Percentiles rank a stretch among this genome's conserved stretches.
Evolutionary conservation across 2,797 vertebrate genomes (phyloP).

Genomic region (Euthynnus affinis): DNA sequence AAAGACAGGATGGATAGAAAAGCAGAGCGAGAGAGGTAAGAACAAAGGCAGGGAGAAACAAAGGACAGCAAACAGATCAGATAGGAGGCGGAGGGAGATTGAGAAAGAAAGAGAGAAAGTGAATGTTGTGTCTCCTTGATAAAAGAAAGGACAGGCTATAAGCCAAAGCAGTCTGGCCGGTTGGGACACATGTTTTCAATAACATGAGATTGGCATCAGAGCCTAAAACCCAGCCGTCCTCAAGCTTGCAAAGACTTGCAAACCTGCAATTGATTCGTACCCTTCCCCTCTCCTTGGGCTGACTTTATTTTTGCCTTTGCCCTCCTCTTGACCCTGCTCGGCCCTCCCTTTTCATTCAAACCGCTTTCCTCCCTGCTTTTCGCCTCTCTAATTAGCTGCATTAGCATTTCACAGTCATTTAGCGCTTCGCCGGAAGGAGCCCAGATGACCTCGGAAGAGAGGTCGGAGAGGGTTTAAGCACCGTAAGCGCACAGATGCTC

Average conservation of each 20-base stretch:
- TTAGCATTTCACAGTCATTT: slow-evolving; percentile 84
- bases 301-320: slow-evolving; percentile 73
- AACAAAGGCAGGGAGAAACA: slow-evolving; percentile 20
- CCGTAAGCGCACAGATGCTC: slow-evolving; percentile 53
- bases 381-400: slow-evolving; percentile 79
- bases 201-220: slow-evolving; percentile 61
- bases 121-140: slow-evolving; percentile 50
- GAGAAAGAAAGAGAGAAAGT: slow-evolving; percentile 36
- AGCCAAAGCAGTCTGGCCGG: slow-evolving; percentile 45
- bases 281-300: slow-evolving; percentile 70
- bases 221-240: slow-evolving; percentile 56
- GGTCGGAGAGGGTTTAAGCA: slow-evolving; percentile 71
- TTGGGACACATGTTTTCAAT: slow-evolving; percentile 69
- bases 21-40: background rate
- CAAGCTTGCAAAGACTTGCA: slow-evolving; percentile 46
- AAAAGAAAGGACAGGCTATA: slow-evolving; percentile 37
- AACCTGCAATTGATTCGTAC: slow-evolving; percentile 72
- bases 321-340: slow-evolving; percentile 69
- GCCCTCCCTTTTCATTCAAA: slow-evolving; percentile 55
- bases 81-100: slow-evolving; percentile 13
- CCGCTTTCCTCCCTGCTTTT: slow-evolving; percentile 55
- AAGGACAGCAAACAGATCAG: slow-evolving; percentile 34
- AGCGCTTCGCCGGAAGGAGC: slow-evolving; percentile 74
- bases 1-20: slow-evolving; percentile 13
- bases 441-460: slow-evolving; percentile 71